Percentiles rank a stretch among this genome's conserved stretches.
These are phyloP conservation scores for Ictalurus furcatus DNA, from an alignment of 2,113 vertebrate genomes.

Conservation along the genomic window DNA sequence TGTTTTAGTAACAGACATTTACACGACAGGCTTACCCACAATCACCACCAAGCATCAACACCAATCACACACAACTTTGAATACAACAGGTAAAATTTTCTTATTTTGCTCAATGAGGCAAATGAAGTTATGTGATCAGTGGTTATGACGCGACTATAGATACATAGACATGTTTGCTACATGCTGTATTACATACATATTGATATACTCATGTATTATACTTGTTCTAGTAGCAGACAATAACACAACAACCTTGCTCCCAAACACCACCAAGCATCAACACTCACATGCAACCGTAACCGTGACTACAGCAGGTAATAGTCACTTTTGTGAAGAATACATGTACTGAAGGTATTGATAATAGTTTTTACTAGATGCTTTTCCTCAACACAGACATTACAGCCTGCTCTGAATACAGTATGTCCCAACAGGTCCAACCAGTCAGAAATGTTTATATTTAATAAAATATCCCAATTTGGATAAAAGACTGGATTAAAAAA, in stretches of 20 bases:
- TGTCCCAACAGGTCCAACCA: too few species aligned
- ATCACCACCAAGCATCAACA: not conserved
- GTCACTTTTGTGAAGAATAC: too few species aligned
- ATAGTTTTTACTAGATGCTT: too few species aligned
- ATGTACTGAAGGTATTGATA: too few species aligned
- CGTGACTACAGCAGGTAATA: too few species aligned
- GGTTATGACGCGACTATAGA: not conserved
- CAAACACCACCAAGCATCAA: not conserved
- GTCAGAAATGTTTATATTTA: not conserved
- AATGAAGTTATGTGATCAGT: not conserved
- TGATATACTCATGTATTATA: not conserved
- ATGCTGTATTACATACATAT: not conserved
- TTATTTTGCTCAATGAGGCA: not conserved
- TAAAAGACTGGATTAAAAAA: too few species aligned
- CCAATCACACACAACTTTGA: not conserved
- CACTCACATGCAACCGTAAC: not conserved
- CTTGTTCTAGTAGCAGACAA: not conserved
- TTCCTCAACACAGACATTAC: not conserved
- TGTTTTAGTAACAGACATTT: not conserved
- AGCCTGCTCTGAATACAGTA: too few species aligned
- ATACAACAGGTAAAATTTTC: not conserved
- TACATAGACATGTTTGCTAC: not conserved
- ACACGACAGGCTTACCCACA: not conserved
- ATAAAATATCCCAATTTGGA: too few species aligned
- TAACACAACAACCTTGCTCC: not conserved